Evolutionary conservation across 2,113 vertebrate species (phyloP).

Genomic region (Chiloscyllium plagiosum): DNA sequence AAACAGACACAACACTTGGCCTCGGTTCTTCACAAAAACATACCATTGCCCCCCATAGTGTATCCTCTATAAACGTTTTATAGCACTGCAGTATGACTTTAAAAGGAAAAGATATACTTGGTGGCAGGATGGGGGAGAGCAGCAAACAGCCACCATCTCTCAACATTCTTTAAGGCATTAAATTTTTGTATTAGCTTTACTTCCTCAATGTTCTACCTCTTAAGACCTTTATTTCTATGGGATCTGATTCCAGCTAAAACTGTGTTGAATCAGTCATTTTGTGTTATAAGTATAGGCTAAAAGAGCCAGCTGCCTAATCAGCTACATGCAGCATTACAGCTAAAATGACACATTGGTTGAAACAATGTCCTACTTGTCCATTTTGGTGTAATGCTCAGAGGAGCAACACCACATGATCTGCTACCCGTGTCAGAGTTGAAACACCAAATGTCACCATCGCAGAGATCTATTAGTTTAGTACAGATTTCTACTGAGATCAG

Average conservation of each 20-base stretch:
- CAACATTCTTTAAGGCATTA: not conserved
- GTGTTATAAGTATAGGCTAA: not conserved
- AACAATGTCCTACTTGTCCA: not conserved
- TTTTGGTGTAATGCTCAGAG: not conserved
- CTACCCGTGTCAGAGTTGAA: not conserved
- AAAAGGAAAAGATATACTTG: not conserved
- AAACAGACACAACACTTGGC: conserved; percentile 34
- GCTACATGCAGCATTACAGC: not conserved
- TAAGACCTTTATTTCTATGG: not conserved
- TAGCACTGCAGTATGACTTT: conserved; percentile 11
- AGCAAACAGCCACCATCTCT: not conserved
- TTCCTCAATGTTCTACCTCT: not conserved
- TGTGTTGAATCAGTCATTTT: not conserved
- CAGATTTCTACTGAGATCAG: not conserved
- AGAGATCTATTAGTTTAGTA: not conserved
- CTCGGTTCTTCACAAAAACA: conserved; percentile 26
- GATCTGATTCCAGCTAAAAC: not conserved
- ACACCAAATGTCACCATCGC: not conserved
- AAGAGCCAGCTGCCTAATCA: not conserved
- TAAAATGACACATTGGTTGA: not conserved
- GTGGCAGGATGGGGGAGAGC: not conserved
- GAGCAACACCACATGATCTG: not conserved
- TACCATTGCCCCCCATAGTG: conserved; percentile 8
- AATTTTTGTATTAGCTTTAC: not conserved
- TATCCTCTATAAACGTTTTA: conserved; percentile 35